Base-by-base conservation (phyloP, 2,113 vertebrate species). In the Microcebus ravelobensis region DNA sequence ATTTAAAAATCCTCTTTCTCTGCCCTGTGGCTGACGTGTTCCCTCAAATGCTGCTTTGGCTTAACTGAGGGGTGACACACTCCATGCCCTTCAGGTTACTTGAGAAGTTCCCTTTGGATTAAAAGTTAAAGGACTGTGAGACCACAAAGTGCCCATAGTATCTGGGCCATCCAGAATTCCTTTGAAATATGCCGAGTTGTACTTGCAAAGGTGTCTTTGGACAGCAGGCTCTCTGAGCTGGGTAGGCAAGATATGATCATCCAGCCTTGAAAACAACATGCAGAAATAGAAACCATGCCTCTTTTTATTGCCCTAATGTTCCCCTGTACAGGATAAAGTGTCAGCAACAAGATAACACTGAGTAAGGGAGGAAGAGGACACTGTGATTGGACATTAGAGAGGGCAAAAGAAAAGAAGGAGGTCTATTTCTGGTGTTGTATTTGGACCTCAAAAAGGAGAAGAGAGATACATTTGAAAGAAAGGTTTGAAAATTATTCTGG, bases 401-500 rank as follows among this genome's bases (percentile, higher is more conserved):
- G 57, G 67, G 29, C 61, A 68, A 14, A 71, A n/a, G 34, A 52
- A 14, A 36, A 52, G 61, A 18, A 42, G 21, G 29, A 63, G 76
- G 15, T 70, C 67, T 73, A 23, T 71, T 84, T 93, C 81, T 88
- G 31, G 42, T 84, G 7, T 82, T 86, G 42, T 5, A 2, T 74
- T 94, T 90, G 71, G 14, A 42, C 42, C 84, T 42, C 36, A 48
- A 80, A 87, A 81, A 77, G 48, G 52, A 65, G 45, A 87, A 55
- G 57, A 67, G 39, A 50, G 27, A 45, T 31, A 73, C 0, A 0
- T 65, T 83, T 79, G 27, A 74, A 96, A 93, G 36, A 67, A 61
- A 52, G 5, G 29, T 73, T 81, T 94, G 93, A 87, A 73, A 71
- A 57, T 71, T 74, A 39, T 57, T 87, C 86, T 95, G 50, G 68